phyloP scores from a whole-genome alignment of 2,797 vertebrate genomes.

The Sebastes goodei region DNA sequence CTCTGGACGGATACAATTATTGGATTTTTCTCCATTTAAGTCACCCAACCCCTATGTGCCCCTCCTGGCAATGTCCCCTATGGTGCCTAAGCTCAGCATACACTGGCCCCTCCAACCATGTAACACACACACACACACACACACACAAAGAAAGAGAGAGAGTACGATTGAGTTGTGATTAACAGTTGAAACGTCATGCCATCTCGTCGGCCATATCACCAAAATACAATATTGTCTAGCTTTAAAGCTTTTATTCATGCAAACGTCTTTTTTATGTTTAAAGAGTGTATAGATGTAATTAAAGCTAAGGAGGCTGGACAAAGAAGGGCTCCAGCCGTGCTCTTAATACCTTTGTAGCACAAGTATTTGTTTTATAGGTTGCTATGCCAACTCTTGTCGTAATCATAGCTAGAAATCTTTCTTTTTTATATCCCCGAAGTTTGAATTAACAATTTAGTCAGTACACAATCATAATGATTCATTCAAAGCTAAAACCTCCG shows the following conservation, averaged over 20 bases:
- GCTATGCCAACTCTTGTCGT: conserved; percentile 3
- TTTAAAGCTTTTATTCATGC: background rate
- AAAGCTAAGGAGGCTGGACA: background rate
- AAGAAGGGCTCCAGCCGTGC: background rate
- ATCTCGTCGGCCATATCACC: background rate
- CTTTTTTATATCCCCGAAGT: background rate
- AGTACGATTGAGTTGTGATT: conserved; percentile 17
- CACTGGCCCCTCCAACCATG: conserved; percentile 35
- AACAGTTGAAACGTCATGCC: background rate
- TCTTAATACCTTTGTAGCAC: background rate
- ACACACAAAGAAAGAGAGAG: conserved; percentile 26
- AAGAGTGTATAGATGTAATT: background rate
- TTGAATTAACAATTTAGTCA: background rate
- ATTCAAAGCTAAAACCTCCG: background rate
- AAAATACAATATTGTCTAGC: background rate
- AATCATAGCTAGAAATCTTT: background rate
- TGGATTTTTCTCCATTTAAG: conserved; percentile 82
- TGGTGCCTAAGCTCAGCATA: conserved; percentile 57
- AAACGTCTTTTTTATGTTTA: background rate
- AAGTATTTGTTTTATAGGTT: background rate
- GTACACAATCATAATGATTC: background rate
- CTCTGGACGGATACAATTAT: conserved; percentile 80
- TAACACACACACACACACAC: conserved; percentile 34
- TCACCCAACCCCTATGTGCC: conserved; percentile 61
- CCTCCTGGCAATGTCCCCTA: conserved; percentile 62